Evolutionary conservation across 2,113 vertebrate species (phyloP), one percentile per base, ranked within the genome.

Genomic region (Brachyistius frenatus): DNA sequence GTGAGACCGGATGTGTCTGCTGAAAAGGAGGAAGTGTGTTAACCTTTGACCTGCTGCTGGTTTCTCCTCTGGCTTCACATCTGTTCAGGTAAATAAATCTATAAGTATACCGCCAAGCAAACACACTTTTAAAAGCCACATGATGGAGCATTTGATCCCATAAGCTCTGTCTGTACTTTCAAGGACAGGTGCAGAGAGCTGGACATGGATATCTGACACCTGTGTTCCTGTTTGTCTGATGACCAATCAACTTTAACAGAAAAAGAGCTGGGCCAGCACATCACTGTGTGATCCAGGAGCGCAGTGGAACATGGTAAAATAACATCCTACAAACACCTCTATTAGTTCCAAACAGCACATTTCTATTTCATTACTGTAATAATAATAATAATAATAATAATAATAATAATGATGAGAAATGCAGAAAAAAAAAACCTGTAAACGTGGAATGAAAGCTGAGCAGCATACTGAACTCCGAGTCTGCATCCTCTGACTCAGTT

Each of bases 121-220:
- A 72, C 44, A 47, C 11, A 46, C 44, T 23, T 44, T 44, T 13
- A 33, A 55, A 76, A 64, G 54, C 50, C 54, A 31, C 7, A 13
- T 36, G 39, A 41, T 33, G 16, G 9, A 39, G 39, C 14, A 13
- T 72, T 61, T 3, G 35, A 33, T 76, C 30, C 6, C 32, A 39
- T 73, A 32, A 41, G 37, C 55, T 76, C 60, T 76, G 60, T 33
- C 33, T 73, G 67, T 52, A 62, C 46, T 60, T 73, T 78, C 69
- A 83, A 73, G 76, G 76, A 56, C 84, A 64, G 33, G n/a, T 44
- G 66, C 80, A 61, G 55, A 67, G 71, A 66, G 72, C 8, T 69
- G 49, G 47, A 73, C 50, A 52, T 56, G 49, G 90, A 89, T 41
- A 86, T 23, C 66, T 5, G 67, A 89, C 71, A 79, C 85, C 67